phyloP scores from a whole-genome alignment of 2,888 invertebrate species.

The Caenorhabditis wallacei region DNA sequence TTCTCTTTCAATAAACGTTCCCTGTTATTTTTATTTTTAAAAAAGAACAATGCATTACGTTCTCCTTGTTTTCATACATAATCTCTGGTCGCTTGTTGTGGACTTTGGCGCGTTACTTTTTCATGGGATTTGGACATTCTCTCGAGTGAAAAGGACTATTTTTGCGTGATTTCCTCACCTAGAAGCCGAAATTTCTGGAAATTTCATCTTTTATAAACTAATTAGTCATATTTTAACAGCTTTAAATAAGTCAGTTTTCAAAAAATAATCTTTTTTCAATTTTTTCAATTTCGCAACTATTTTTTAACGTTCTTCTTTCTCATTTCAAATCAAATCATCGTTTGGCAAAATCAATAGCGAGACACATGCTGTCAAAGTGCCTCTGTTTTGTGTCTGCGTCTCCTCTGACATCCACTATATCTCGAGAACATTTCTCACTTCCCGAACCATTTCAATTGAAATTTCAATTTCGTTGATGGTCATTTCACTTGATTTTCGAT shows the following conservation, averaged over 20 bases:
- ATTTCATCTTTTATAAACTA: no score
- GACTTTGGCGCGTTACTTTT: conserved; percentile 1
- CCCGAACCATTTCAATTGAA: conserved; percentile 35
- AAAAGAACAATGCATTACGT: conserved; percentile 6
- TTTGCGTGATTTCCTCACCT: background rate
- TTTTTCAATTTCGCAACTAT: no score
- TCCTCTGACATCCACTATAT: background rate
- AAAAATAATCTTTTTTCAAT: no score
- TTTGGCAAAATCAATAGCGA: conserved; percentile 31
- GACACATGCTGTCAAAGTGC: conserved; percentile 15
- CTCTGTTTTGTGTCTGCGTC: conserved; percentile 32
- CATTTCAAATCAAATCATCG: conserved; percentile 3
- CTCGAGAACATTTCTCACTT: conserved; percentile 2
- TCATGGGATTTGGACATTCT: background rate
- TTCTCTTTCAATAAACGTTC: conserved; percentile 1
- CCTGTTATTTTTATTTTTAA: background rate
- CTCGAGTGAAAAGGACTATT: background rate
- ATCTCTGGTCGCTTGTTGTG: conserved; percentile 21
- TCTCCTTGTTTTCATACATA: conserved; percentile 3
- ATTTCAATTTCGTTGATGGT: conserved; percentile 30
- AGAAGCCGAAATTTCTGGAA: no score
- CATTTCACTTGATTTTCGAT: background rate
- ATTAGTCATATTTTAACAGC: no score
- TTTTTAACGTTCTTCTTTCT: background rate
- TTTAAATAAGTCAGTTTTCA: no score